These are phyloP conservation scores for Eumaeus atala DNA, from an alignment of 1,140 invertebrate species.

Conservation along the genomic window DNA sequence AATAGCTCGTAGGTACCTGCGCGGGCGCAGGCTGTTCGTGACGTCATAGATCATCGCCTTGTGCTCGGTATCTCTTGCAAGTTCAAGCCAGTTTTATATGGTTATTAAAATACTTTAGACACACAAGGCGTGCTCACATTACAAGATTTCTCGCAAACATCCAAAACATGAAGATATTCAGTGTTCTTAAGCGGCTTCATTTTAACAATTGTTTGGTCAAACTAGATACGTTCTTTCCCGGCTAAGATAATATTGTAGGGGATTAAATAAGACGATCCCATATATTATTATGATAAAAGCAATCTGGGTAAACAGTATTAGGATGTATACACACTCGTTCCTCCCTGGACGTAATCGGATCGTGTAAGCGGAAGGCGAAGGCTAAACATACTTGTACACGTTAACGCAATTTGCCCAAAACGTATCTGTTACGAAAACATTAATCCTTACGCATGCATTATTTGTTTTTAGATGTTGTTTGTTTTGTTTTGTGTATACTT, in stretches of 20 bases:
- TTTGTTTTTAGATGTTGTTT: too few species aligned
- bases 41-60: constrained; percentile 44
- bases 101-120: constrained; percentile 10
- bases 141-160: neutral
- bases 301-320: neutral
- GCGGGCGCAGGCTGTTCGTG: constrained; percentile 40
- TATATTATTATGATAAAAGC: constrained; percentile 1
- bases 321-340: neutral
- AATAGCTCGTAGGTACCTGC: constrained; percentile 58
- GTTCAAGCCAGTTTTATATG: constrained; percentile 7
- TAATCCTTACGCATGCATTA: too few species aligned
- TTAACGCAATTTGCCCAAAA: neutral
- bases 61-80: constrained; percentile 14
- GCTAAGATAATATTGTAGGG: neutral
- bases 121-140: neutral
- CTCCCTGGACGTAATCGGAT: constrained; percentile 6
- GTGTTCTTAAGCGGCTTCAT: too few species aligned
- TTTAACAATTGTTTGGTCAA: too few species aligned
- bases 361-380: constrained; percentile 4
- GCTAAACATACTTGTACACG: neutral
- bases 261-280: constrained; percentile 1
- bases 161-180: neutral
- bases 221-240: too few species aligned
- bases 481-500: too few species aligned
- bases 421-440: neutral